Evolutionary conservation across 2,888 invertebrate species (phyloP).

Genomic region (Caenorhabditis panamensis): DNA sequence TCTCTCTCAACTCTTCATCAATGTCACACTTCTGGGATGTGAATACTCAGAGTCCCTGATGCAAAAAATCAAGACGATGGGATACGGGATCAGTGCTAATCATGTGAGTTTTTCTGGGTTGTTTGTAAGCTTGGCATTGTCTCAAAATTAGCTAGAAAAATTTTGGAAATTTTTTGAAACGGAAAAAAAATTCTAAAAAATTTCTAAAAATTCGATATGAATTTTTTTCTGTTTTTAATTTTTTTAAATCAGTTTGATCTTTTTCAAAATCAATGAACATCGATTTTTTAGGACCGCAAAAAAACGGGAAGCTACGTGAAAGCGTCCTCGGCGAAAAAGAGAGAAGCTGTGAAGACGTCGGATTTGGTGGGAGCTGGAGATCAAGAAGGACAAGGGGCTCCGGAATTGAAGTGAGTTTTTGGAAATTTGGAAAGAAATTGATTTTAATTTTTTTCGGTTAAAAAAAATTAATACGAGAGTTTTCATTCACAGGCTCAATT

Average conservation of each 20-base stretch:
- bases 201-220: not conserved
- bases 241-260: no score
- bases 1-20: conserved; percentile 68
- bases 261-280: no score
- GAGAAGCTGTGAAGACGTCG: conserved; percentile 49
- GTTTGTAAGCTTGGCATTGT: not conserved
- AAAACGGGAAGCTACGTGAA: conserved; percentile 55
- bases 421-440: not conserved
- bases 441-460: not conserved
- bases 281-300: conserved; percentile 44
- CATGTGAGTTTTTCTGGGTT: conserved; percentile 10
- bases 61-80: conserved; percentile 64
- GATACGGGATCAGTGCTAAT: conserved; percentile 57
- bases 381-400: not conserved
- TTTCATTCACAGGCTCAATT: no score
- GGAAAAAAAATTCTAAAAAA: conserved; percentile 28
- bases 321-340: conserved; percentile 58
- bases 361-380: conserved; percentile 45
- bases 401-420: not conserved
- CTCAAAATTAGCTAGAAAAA: conserved; percentile 13
- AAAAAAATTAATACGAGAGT: no score
- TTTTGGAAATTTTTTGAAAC: conserved; percentile 12
- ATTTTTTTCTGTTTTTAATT: not conserved
- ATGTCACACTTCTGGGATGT: conserved; percentile 68
- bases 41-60: conserved; percentile 63